Evolutionary conservation across 2,888 invertebrate genomes (phyloP).

Genomic region (Drosophila flavopinicola): DNA sequence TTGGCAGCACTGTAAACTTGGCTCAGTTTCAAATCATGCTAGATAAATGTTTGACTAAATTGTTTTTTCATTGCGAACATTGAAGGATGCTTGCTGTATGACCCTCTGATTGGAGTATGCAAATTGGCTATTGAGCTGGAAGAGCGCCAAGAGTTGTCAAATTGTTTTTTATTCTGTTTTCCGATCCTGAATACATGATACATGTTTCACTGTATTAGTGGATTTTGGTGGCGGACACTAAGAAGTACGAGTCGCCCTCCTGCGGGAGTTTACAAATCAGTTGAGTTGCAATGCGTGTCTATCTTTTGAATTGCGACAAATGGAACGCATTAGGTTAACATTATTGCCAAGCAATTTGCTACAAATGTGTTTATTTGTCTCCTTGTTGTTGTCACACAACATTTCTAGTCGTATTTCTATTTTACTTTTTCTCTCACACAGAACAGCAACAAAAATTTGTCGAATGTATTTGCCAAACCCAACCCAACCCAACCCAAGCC

Average conservation of each 20-base stretch:
- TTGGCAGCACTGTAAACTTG: constrained; percentile 59
- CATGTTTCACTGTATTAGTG: background rate
- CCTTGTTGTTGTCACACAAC: constrained; percentile 56
- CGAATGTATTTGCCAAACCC: background rate
- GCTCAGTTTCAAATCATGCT: constrained; percentile 43
- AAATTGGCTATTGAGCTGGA: constrained; percentile 39
- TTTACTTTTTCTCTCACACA: constrained; percentile 4
- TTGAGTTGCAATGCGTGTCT: constrained; percentile 61
- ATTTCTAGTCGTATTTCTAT: constrained; percentile 12
- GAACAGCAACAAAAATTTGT: no score
- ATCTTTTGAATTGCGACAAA: constrained; percentile 76
- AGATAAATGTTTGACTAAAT: constrained; percentile 54
- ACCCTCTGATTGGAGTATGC: constrained; percentile 10
- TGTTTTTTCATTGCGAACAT: constrained; percentile 50
- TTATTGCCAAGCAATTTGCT: constrained; percentile 80
- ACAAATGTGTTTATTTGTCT: constrained; percentile 76
- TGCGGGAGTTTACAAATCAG: constrained; percentile 65
- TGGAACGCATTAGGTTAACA: constrained; percentile 79
- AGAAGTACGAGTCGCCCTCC: constrained; percentile 12
- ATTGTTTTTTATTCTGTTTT: constrained; percentile 1
- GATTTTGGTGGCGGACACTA: constrained; percentile 3
- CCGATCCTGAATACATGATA: background rate
- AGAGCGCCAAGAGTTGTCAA: constrained; percentile 14
- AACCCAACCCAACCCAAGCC: constrained; percentile 1
- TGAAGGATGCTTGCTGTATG: constrained; percentile 11